Evolutionary conservation across 30 jellyfish, hydroid and myxozoan species (phyloP), one percentile per base, ranked within the genome.

Genomic region (Hydractinia symbiolongicarpus): DNA sequence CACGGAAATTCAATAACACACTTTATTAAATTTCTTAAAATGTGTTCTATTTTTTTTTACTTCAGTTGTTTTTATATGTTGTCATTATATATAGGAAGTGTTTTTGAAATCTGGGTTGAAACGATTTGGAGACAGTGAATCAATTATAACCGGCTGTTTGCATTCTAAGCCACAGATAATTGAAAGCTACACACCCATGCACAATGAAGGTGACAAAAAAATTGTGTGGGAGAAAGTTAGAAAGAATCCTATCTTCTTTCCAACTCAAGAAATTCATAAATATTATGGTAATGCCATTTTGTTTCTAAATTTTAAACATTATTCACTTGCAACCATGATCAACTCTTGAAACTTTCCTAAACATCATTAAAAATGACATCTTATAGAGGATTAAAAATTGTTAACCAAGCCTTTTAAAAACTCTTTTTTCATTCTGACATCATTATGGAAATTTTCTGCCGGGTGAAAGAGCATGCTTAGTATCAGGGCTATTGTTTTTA

Each of bases 141-240:
- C 95, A 66, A 84, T 91, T 11, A 83, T 91, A 75, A 86, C 82
- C 16, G 93, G 98, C 54, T 78, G 98, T 72, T 66, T 91, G 80
- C 96, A 91, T 61, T 82, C 98, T 53, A 82, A 78, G 0, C 98
- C 98, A 14, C 88, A 55, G 60, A 77, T 91, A 19, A 78, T 91
- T 7, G 98, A 91, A 54, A 55, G 91, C 10, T 79, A 83, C 50
- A 78, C 95, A 3, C 98, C 98, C n/a, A 70, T 86, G 89, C 96
- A 91, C 66, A 57, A 82, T 21, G 82, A 88, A 53, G 73, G 60
- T n/a, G 75, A 82, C 9, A 79, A 88, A 49, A 67, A 77, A 9
- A 75, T 77, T 44, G 44, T 91, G 21, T 91, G 98, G 98, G 82
- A 67, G 56, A 83, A 77, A 40, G 86, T 83, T 49, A 80, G 61